Conservation (phyloP, 2,113 vertebrate species). For the Apodemus speciosus region DNA sequence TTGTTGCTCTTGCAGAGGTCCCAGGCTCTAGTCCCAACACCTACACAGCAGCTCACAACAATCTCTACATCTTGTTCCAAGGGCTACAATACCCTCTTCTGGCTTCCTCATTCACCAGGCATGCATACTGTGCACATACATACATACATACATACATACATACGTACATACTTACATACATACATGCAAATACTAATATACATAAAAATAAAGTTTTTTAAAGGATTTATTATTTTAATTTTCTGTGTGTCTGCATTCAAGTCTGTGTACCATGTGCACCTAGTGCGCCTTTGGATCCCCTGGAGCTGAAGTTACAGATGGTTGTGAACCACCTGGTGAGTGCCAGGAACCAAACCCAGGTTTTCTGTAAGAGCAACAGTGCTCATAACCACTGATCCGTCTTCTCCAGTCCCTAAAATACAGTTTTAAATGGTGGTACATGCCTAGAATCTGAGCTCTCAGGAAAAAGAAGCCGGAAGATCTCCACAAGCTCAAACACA, state of each 20-base stretch:
- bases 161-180: not conserved
- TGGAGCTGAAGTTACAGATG: not conserved
- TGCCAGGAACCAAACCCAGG: not conserved
- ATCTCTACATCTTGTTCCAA: not conserved
- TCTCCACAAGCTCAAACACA: not conserved
- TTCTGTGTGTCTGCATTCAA: not conserved
- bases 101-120: not conserved
- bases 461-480: not conserved
- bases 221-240: not conserved
- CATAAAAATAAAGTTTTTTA: not conserved
- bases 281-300: not conserved
- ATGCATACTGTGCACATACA: not conserved
- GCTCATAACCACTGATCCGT: not conserved
- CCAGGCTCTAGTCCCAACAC: not conserved
- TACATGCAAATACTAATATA: not conserved
- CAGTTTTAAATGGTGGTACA: not conserved
- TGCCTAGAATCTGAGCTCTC: not conserved
- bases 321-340: not conserved
- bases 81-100: not conserved
- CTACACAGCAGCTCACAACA: not conserved
- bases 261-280: too few species aligned
- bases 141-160: not conserved
- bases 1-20: not conserved
- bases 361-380: not conserved
- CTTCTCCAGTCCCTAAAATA: not conserved